These are phyloP conservation scores for Lypha dubia DNA, from an alignment of 2,888 invertebrate genomes.

Conservation along the genomic window DNA sequence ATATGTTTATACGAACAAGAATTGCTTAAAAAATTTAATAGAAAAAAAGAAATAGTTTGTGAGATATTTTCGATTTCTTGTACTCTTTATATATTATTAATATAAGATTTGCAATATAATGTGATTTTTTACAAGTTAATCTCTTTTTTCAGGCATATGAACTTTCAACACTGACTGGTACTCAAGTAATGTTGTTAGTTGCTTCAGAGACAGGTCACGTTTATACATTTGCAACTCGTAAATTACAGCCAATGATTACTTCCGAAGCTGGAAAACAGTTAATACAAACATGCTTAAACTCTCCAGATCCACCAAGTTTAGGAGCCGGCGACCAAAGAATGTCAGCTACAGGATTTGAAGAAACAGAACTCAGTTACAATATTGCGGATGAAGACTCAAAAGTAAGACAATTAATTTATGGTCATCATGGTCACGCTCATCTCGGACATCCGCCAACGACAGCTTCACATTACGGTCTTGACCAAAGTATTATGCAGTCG, in stretches of 20 bases:
- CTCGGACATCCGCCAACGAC: conserved; percentile 86
- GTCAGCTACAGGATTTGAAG: conserved; percentile 99
- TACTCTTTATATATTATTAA: too few relatives aligned
- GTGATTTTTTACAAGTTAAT: conserved; percentile 19
- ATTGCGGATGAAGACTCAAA: conserved; percentile 97
- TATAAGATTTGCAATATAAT: not conserved
- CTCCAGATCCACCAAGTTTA: conserved; percentile 93
- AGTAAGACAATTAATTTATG: conserved; percentile 98
- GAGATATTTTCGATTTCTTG: too few relatives aligned
- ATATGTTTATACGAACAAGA: too few relatives aligned
- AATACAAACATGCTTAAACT: conserved; percentile 99
- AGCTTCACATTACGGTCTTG: conserved; percentile 86
- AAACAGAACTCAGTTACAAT: conserved; percentile 98
- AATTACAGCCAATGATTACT: conserved; percentile 99
- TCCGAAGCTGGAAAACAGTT: conserved; percentile 98
- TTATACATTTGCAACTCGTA: conserved; percentile 99
- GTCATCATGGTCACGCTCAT: conserved; percentile 88
- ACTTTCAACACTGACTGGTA: conserved; percentile 98
- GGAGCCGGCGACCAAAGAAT: conserved; percentile 95
- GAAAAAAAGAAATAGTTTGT: too few relatives aligned
- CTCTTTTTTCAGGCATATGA: conserved; percentile 95
- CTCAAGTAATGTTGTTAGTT: conserved; percentile 99
- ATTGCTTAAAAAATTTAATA: too few relatives aligned
- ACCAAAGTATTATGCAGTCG: conserved; percentile 90
- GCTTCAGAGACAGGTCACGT: conserved; percentile 99